Evolutionary conservation across 2,888 invertebrate species (phyloP), one percentile per base, ranked within the genome.

Genomic region (Chromoteleia sp.): DNA sequence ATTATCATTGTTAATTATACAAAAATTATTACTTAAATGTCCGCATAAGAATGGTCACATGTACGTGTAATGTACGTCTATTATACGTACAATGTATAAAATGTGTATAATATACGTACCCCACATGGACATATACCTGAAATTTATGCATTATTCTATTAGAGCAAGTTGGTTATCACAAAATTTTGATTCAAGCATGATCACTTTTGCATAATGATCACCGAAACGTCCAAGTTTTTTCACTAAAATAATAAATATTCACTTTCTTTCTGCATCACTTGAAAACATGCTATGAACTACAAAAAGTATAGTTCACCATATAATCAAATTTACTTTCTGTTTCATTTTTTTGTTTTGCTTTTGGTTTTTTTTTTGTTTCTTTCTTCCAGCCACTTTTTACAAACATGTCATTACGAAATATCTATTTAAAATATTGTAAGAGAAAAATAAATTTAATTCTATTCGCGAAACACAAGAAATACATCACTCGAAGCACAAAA

Each of bases 211-310:
- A 30, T 33, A 67, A 45, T 15, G 30, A 30, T 33, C 21, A 21
- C 33, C n/a, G 15, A 58, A 58, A 45, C 25, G 8, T 48, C 33
- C 54, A 19, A 54, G 48, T 58, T 21, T 41, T 5, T 58, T 68
- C 56, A 70, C 56, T 2, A 54, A 14, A 54, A 43, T 36, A 54
- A 25, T n/a, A 52, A 52, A 39, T 52, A 19, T 41, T 68, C 67
- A 67, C 68, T 56, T 68, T 68, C 58, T 56, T 45, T 45, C 19
- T 50, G 52, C 19, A 45, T 68, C 68, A 70, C 68, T 70, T 5
- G n/a, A 21, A n/a, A 48, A 36, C 14, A 14, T 10, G 25, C 21
- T 41, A 29, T 39, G 36, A n/a, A 30, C 19, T 43, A 43, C 14
- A 54, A 56, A 41, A 56, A 70, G 41, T 17, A 4, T 19, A 8